Conservation (phyloP, 2,888 invertebrate species). For the Idaea biselata region DNA sequence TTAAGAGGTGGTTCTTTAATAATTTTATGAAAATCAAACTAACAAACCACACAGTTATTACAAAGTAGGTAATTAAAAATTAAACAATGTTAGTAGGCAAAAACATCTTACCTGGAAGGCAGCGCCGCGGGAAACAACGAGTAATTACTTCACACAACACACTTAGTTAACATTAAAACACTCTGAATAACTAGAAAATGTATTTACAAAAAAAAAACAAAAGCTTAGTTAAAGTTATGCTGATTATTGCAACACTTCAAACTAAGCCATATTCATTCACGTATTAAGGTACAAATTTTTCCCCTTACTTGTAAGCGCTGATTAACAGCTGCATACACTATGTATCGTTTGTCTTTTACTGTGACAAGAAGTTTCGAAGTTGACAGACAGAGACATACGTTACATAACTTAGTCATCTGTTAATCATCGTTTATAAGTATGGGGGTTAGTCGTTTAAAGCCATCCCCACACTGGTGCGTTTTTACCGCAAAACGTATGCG, state of each 20-base stretch:
- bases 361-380: too few relatives aligned
- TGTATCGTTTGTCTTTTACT: too few relatives aligned
- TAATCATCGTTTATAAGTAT: too few relatives aligned
- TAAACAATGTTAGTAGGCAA: constrained; percentile 41
- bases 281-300: background rate
- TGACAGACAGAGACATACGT: too few relatives aligned
- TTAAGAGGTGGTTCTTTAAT: too few relatives aligned
- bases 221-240: background rate
- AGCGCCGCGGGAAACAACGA: background rate
- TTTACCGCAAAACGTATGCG: too few relatives aligned
- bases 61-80: background rate
- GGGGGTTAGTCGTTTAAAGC: too few relatives aligned
- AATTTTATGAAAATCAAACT: background rate
- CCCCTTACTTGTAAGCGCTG: too few relatives aligned
- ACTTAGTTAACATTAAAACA: background rate
- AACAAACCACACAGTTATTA: background rate
- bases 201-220: background rate
- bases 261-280: constrained; percentile 42
- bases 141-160: background rate
- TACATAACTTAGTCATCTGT: too few relatives aligned
- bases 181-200: background rate
- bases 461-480: too few relatives aligned
- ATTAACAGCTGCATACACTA: too few relatives aligned
- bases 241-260: constrained; percentile 39
- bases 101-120: background rate